Conservation (phyloP, 1,140 invertebrate genomes). For the Heliconius eleuchia region DNA sequence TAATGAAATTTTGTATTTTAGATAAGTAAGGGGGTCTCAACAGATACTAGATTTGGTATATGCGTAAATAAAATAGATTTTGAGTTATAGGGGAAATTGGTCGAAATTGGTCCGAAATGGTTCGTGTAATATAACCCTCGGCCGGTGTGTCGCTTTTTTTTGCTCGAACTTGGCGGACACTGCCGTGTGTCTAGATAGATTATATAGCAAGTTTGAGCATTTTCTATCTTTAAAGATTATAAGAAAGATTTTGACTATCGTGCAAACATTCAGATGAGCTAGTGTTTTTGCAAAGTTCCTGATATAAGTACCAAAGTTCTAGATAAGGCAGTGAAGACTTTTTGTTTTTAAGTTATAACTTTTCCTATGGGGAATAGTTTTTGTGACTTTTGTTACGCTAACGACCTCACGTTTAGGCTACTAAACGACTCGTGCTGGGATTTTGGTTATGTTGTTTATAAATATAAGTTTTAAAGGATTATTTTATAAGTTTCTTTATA, state of each 20-base stretch:
- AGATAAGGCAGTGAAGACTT: background rate
- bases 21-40: no score
- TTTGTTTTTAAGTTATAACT: slow-evolving; percentile 6
- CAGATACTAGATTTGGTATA: no score
- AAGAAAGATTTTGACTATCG: background rate
- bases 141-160: no score
- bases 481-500: background rate
- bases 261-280: background rate
- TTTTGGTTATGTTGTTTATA: background rate
- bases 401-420: slow-evolving; percentile 3
- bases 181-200: no score
- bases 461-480: background rate
- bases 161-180: no score
- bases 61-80: no score
- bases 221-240: background rate
- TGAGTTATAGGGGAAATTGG: no score
- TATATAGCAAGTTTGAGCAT: no score
- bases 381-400: background rate
- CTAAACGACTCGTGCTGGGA: background rate
- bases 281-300: background rate
- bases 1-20: no score
- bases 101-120: no score
- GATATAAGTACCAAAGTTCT: slow-evolving; percentile 8
- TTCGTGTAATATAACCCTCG: no score
- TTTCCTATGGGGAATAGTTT: slow-evolving; percentile 1